A percentile compares a stretch with the other conserved stretches of the same genome.
These are phyloP conservation scores for Peromyscus californicus DNA, from an alignment of 2,113 vertebrate genomes.

Conservation along the genomic window DNA sequence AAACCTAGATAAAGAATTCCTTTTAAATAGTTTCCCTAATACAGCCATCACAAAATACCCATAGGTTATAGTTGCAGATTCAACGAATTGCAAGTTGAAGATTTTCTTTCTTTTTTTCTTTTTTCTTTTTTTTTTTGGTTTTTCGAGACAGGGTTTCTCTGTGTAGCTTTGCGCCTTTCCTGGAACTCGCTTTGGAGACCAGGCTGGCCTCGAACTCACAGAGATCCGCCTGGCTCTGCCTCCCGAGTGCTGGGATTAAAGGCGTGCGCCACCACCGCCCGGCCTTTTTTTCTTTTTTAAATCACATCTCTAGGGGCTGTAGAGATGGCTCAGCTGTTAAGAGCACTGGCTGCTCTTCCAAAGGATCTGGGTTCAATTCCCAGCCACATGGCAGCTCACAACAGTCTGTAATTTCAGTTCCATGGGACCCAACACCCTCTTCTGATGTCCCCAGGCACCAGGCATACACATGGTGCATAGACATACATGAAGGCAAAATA, in stretches of 20 bases:
- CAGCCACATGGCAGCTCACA: neutral
- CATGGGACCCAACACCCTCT: neutral
- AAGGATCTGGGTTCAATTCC: neutral
- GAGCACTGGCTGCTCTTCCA: neutral
- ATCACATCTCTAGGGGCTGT: neutral
- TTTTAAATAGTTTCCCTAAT: conserved; percentile 43
- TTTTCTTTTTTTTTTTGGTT: too few species aligned
- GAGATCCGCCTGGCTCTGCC: too few species aligned
- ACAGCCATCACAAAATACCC: neutral
- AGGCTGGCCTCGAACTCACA: too few species aligned
- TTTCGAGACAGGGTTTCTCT: too few species aligned
- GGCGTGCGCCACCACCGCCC: too few species aligned
- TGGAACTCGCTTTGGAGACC: too few species aligned
- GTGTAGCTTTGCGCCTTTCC: too few species aligned
- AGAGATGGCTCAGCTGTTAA: neutral
- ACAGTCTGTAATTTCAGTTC: neutral
- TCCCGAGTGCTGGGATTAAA: too few species aligned
- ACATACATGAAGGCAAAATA: neutral
- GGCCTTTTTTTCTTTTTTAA: neutral
- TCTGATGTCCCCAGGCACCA: neutral
- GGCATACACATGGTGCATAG: neutral
- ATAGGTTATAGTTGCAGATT: neutral
- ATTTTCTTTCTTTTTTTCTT: neutral
- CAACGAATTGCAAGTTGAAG: neutral
- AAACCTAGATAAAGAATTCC: neutral